A percentile compares a stretch with the other conserved stretches of the same genome.
These are phyloP conservation scores for Melinaea menophilus DNA, from an alignment of 2,888 invertebrate species.

Conservation along the genomic window DNA sequence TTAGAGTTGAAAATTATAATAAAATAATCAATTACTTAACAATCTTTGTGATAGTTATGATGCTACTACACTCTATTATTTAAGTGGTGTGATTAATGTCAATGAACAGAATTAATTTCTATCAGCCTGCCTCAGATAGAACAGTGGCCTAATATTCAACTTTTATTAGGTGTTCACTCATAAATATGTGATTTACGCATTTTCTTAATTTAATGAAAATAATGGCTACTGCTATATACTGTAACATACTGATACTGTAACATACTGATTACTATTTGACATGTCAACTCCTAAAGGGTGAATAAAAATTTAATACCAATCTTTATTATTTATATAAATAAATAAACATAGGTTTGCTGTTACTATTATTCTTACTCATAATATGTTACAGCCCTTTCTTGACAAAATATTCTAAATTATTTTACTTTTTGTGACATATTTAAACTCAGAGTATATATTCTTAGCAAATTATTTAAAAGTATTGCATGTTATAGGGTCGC, in stretches of 20 bases:
- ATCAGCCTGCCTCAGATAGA: conserved; percentile 29
- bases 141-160: conserved; percentile 28
- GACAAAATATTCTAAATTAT: neutral
- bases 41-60: conserved; percentile 11
- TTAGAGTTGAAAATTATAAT: neutral
- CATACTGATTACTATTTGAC: no score
- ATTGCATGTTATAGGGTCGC: conserved; percentile 84
- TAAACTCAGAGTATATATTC: no score
- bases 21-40: neutral
- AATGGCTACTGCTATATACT: neutral
- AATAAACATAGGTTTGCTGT: no score
- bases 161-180: conserved; percentile 14
- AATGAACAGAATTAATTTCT: conserved; percentile 58
- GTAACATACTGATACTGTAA: neutral
- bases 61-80: conserved; percentile 28
- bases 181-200: neutral
- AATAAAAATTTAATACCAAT: neutral
- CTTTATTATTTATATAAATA: neutral
- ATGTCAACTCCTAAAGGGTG: neutral
- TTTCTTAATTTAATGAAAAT: neutral
- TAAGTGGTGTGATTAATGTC: conserved; percentile 53
- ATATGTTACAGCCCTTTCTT: neutral
- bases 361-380: neutral
- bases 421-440: no score
- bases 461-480: no score